These are phyloP conservation scores for Boulengeromyrus knoepffleri DNA, from an alignment of 2,113 vertebrate genomes.

Conservation along the genomic window DNA sequence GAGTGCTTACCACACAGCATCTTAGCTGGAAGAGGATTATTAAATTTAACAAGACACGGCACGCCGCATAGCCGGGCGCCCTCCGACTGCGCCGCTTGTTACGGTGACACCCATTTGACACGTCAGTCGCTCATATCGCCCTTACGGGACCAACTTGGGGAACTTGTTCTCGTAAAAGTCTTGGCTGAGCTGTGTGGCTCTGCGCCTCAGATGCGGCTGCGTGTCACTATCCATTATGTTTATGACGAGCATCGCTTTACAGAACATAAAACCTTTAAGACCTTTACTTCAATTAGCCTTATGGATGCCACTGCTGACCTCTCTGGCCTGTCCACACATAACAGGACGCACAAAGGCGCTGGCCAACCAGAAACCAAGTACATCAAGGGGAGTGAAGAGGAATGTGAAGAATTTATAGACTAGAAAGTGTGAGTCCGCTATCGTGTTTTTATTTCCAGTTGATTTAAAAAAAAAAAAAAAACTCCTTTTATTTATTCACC, in stretches of 20 bases:
- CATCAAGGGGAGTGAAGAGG: background rate
- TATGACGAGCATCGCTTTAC: background rate
- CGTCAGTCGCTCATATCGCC: constrained; percentile 43
- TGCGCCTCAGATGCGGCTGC: background rate
- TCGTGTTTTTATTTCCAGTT: background rate
- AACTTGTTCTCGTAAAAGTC: constrained; percentile 10
- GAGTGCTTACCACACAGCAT: constrained; percentile 43
- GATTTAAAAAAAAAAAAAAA: background rate
- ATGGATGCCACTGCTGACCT: background rate
- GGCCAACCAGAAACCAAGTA: background rate
- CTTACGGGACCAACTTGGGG: constrained; percentile 16
- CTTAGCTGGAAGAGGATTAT: constrained; percentile 53
- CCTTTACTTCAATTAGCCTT: constrained; percentile 12
- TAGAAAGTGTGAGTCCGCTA: background rate
- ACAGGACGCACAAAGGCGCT: background rate
- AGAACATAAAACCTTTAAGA: background rate
- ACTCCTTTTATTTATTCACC: background rate
- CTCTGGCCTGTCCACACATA: background rate
- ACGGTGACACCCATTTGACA: constrained; percentile 41
- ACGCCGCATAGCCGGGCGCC: constrained; percentile 38
- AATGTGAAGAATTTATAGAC: background rate
- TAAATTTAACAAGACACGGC: constrained; percentile 53
- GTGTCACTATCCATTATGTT: constrained; percentile 12
- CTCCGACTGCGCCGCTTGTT: constrained; percentile 50
- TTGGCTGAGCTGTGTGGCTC: background rate